Base-by-base conservation (phyloP, 2,888 invertebrate species). In the Apodemia hepburni region DNA sequence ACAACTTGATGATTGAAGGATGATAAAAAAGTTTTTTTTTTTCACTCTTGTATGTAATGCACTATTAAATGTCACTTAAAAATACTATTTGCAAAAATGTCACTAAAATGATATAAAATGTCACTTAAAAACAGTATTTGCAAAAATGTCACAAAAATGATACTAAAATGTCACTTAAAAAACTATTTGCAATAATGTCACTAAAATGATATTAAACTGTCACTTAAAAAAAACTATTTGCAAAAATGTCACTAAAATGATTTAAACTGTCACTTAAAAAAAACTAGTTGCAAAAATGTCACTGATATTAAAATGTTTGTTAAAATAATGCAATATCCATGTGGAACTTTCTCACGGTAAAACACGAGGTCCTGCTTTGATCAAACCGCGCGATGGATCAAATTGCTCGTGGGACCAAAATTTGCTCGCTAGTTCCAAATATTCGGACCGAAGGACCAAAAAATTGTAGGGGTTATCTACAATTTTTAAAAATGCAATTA, bases 401-500 rank as follows among this genome's bases (percentile, higher is more conserved):
- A 54, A 54, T 27, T 27, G 22, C 9, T 45, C n/a, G 45, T 45
- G n/a, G n/a, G 45, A n/a, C 15, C 45, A 18, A 18, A 49, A 17
- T 3, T n/a, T 12, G 9, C 18, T 15, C 12, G 58, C 1, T 1
- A 5, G 29, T 18, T 11, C n/a, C 27, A 11, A 57, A 33, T n/a
- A 15, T 27, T 1, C n/a, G n/a, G 33, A 11, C 29, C 58, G 33
- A 58, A 58, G 58, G 33, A 58, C 58, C 58, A 58, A 12, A 58
- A 58, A 58, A 15, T 33, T 58, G 58, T 58, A 33, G 29, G 58
- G 58, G 27, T 58, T 29, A 9, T 18, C 49, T 49, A 49, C 49
- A 49, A 49, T 18, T 49, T 17, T 7, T 29, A 3, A 29, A 29
- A n/a, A n/a, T n/a, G n/a, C n/a, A n/a, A n/a, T n/a, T n/a, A n/a